Base-by-base conservation (phyloP, 2,888 invertebrate species). In the Athalia cordata region DNA sequence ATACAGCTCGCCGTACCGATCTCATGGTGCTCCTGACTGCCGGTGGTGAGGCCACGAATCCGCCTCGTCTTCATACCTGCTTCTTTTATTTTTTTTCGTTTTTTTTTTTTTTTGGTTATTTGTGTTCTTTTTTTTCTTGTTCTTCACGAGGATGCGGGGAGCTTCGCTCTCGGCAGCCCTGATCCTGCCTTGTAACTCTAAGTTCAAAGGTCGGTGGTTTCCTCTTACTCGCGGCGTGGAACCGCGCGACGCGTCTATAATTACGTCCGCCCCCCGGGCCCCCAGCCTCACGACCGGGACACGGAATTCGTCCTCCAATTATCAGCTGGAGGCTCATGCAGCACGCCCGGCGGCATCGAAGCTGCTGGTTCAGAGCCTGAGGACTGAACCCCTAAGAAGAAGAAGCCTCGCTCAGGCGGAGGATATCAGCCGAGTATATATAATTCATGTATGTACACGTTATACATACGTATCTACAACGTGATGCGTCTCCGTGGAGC, bases 221-320 rank as follows among this genome's bases (percentile, higher is more conserved):
- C 72, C 72, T 59, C 72, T 72, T 72, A 72, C 72, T 59, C 72
- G 29, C 29, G 72, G 59, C 72, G 72, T 59, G 72, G 72, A 72
- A 72, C 72, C 72, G 72, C 72, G 72, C 72, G 59, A 72, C 72
- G 72, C 72, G 72, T 72, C n/a, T 72, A 47, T 72, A 72, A 72
- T 72, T 72, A 72, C 72, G 72, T 45, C 45, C 72, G 3, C 72
- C 70, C 72, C 72, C 68, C 55, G 55, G 29, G 29, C 29, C n/a
- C n/a, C n/a, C 55, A n/a, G 55, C 55, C 55, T n/a, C 11, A 6
- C 55, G 55, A n/a, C 59, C 47, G 52, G 59, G 59, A 29, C 72
- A 47, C 59, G 72, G 59, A 72, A 72, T 72, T 72, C 72, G 72
- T 72, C 72, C 72, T 72, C 72, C 72, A 72, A 72, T 72, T 72